phyloP scores from a whole-genome alignment of 2,797 vertebrate genomes.

The Scleropages formosus region DNA sequence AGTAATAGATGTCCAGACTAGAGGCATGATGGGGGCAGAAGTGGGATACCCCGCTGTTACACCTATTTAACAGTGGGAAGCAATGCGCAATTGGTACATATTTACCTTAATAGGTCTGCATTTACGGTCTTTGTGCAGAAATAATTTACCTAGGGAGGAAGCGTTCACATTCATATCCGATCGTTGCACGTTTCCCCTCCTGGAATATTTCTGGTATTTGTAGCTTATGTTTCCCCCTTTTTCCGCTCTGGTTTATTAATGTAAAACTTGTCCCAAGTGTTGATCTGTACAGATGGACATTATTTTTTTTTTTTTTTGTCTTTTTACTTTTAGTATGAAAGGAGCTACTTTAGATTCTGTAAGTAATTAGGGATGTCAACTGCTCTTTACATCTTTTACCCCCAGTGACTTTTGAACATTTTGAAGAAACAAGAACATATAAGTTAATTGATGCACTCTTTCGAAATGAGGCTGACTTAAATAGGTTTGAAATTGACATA shows the following conservation, averaged over 20 bases:
- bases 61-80: slow-evolving; percentile 41
- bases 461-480: too few species aligned
- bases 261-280: background rate
- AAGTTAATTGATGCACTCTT: too few species aligned
- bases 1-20: slow-evolving; percentile 43
- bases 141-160: slow-evolving; percentile 26
- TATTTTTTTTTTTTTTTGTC: too few species aligned
- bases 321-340: background rate
- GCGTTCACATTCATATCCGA: background rate
- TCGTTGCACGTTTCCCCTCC: background rate
- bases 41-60: slow-evolving; percentile 15
- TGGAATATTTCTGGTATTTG: background rate
- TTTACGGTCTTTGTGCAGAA: slow-evolving; percentile 38
- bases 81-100: slow-evolving; percentile 28
- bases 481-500: too few species aligned
- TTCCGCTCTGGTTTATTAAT: background rate
- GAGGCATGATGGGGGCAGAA: background rate
- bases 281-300: background rate
- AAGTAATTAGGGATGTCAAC: too few species aligned
- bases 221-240: background rate
- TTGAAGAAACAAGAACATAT: too few species aligned
- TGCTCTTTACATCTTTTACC: too few species aligned
- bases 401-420: too few species aligned
- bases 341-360: too few species aligned
- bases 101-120: slow-evolving; percentile 37